phyloP scores from a whole-genome alignment of 1,140 invertebrate genomes.

The Sweltsa coloradensis region DNA sequence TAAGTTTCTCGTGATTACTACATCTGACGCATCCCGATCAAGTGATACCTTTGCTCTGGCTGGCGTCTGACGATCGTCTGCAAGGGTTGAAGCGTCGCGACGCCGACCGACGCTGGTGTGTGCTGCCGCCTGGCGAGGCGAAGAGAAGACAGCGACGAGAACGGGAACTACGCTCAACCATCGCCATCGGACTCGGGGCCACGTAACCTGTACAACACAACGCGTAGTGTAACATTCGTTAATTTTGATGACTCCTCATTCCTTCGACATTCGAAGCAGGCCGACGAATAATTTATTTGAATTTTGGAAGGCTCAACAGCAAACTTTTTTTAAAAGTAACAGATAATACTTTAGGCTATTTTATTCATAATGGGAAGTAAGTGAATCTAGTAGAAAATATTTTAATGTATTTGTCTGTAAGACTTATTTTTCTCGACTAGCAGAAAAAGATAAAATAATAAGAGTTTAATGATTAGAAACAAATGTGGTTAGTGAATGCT shows the following conservation, averaged over 20 bases:
- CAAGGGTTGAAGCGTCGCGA: neutral
- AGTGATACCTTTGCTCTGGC: slow-evolving; percentile 8
- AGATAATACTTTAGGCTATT: neutral
- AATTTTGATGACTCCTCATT: too few relatives aligned
- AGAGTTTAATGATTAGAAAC: too few relatives aligned
- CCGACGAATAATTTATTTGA: too few relatives aligned
- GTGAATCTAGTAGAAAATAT: too few relatives aligned
- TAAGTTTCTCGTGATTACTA: too few relatives aligned
- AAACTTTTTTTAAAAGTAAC: neutral
- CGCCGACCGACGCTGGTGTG: neutral
- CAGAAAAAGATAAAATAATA: too few relatives aligned
- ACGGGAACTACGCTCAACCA: slow-evolving; percentile 18
- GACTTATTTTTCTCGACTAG: too few relatives aligned
- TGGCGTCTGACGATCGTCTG: neutral
- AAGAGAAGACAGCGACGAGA: slow-evolving; percentile 22
- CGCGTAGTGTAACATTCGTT: neutral
- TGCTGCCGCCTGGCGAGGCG: slow-evolving; percentile 17
- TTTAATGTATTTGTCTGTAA: too few relatives aligned
- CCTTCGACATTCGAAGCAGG: too few relatives aligned
- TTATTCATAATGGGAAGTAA: neutral
- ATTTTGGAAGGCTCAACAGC: too few relatives aligned
- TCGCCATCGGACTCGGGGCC: slow-evolving; percentile 15
- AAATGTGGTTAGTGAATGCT: too few relatives aligned
- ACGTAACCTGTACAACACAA: neutral
- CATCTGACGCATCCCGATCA: too few relatives aligned